phyloP scores from a whole-genome alignment of 2,113 vertebrate genomes.

The Syngnathus scovelli region DNA sequence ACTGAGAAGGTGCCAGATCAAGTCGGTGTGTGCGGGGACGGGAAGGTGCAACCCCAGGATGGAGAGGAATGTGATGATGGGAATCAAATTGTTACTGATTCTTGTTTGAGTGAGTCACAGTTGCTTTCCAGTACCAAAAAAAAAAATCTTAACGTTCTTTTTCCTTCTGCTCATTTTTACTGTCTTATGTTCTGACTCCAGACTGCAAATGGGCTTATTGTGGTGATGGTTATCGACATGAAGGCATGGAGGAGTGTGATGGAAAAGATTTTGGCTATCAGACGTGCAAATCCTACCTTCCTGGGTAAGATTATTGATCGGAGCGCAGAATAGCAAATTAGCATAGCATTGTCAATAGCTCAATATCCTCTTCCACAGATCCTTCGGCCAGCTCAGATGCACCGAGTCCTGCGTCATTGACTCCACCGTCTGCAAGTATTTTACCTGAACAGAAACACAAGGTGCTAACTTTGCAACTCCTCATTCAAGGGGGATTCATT shows the following conservation, averaged over 20 bases:
- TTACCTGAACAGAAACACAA: conserved; percentile 78
- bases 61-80: conserved; percentile 90
- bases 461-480: conserved; percentile 24
- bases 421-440: conserved; percentile 94
- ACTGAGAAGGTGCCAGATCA: conserved; percentile 62
- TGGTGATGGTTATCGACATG: conserved; percentile 86
- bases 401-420: conserved; percentile 87
- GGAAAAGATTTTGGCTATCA: conserved; percentile 91
- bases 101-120: conserved; percentile 81
- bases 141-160: conserved; percentile 34
- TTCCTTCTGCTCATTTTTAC: conserved; percentile 5
- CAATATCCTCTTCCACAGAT: conserved; percentile 61
- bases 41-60: conserved; percentile 74
- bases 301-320: conserved; percentile 75
- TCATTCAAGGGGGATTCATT: conserved; percentile 21
- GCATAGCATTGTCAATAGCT: no score
- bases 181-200: conserved; percentile 42
- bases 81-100: conserved; percentile 75
- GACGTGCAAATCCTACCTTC: conserved; percentile 90
- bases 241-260: conserved; percentile 91
- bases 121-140: neutral
- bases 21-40: conserved; percentile 77
- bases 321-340: no score
- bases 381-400: conserved; percentile 84
- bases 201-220: conserved; percentile 90